Evolutionary conservation across 2,113 vertebrate genomes (phyloP).

Genomic region (Myodes glareolus): DNA sequence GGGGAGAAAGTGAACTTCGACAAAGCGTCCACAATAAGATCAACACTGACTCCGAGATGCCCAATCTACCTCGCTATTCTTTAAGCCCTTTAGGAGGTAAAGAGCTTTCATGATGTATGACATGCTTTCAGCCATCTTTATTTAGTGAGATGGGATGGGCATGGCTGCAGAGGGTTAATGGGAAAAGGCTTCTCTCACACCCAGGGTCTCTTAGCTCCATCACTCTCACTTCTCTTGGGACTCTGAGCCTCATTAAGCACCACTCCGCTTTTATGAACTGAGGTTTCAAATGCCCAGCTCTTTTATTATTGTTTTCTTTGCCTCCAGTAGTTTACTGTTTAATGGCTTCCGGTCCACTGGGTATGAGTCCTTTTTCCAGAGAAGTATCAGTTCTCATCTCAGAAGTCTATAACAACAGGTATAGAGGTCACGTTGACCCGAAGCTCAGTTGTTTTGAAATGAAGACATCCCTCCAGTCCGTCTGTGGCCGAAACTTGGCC

Average conservation of each 20-base stretch:
- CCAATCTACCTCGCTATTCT: neutral
- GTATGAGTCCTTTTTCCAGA: slow-evolving; percentile 20
- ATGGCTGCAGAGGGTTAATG: neutral
- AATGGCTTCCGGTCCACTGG: neutral
- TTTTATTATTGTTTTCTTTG: neutral
- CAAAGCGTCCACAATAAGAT: neutral
- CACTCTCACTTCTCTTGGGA: neutral
- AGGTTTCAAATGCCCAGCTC: slow-evolving; percentile 26
- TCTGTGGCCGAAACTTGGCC: neutral
- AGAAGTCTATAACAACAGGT: neutral
- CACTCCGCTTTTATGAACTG: slow-evolving; percentile 54
- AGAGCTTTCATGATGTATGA: neutral
- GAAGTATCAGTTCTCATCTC: neutral
- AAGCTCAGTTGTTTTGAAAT: neutral
- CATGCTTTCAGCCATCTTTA: neutral
- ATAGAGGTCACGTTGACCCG: neutral
- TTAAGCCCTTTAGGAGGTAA: neutral
- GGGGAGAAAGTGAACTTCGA: neutral
- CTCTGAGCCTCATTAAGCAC: slow-evolving; percentile 45
- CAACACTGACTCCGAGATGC: neutral
- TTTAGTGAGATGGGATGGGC: neutral
- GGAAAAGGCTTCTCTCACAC: neutral
- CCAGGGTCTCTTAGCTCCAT: neutral
- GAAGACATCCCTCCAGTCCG: neutral
- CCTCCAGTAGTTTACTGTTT: slow-evolving; percentile 35